Base-by-base conservation (phyloP, 64 coral and sea anemone genomes). In the Dendrophyllia cribrosa region DNA sequence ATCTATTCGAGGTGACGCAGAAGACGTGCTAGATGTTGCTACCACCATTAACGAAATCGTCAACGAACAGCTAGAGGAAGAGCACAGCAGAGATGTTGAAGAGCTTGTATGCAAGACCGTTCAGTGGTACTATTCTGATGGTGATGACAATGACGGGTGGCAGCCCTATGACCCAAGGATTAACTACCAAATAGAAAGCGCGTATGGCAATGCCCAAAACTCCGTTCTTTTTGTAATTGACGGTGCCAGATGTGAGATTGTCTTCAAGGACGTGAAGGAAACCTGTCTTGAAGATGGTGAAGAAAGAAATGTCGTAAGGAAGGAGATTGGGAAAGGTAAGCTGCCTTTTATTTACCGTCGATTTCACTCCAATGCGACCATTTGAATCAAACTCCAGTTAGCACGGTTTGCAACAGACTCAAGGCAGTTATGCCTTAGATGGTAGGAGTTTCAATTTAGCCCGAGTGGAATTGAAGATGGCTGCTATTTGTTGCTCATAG, bases 101-200 rank as follows among this genome's bases (percentile, higher is more conserved):
- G 88, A 82, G 16, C 46, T 90, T 45, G 13, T 90, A 14, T 51
- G 17, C 61, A 80, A 80, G 65, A 90, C 53, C 66, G 19, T 81
- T 51, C 66, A 90, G 63, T 90, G 88, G 88, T 72, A 2, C 70
- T 90, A 47, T 10, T 55, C 52, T 2, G 52, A 55, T 58, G 10
- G 20, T 23, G 45, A 72, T 69, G 21, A n/a, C 8, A 51, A 20
- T 15, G 66, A 66, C 10, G 43, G 26, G 43, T 2, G 9, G 34
- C 15, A 70, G 13, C 25, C 66, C 11, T 90, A 90, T 43, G 88
- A 90, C 1, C 0, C 26, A 4, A 70, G 56, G 6, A 58, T 6
- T 48, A 90, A 90, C 12, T 78, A 43, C 9, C 6, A 60, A 16
- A 90, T 90, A 60, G 88, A 90, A 69, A 65, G 79, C 1, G 88